Evolutionary conservation across 2,113 vertebrate genomes (phyloP), one percentile per base, ranked within the genome.

Genomic region (Pedetes capensis): DNA sequence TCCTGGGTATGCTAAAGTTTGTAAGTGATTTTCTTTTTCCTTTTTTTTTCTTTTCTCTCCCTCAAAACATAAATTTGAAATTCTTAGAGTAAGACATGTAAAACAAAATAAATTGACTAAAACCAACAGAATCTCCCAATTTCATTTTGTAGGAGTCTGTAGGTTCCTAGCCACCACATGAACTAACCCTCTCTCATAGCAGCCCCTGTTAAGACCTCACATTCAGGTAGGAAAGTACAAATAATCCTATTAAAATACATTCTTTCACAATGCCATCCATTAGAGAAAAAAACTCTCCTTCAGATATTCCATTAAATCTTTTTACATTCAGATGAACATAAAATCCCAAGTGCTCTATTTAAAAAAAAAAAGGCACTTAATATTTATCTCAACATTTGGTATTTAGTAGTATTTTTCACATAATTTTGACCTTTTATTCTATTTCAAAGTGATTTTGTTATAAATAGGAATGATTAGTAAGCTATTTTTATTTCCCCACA

Each of bases 171-270:
- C 37, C 79, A 17, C 69, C 94, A 80, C 87, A 71, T 20, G 42
- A 71, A 93, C 78, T 88, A 66, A 95, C 74, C 61, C 68, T 91
- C 61, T 72, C 80, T 92, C 93, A 94, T 82, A 95, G 51, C 55
- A 95, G 93, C 87, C 63, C 74, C 93, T 93, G 83, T 87, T 93
- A 90, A 83, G 57, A 75, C 86, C 87, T 96, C 72, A 51, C 63
- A 86, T 80, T 94, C 94, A 95, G 79, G 94, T 25, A 92, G 81
- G 57, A 55, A 32, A 37, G 49, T 47, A 91, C 39, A 88, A 18
- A 44, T 90, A 83, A 27, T 39, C 64, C 87, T 22, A 47, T 87
- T 34, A 1, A 66, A 93, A 76, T 25, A 63, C 5, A 10, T 42
- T 49, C 53, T 74, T 89, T 93, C 83, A 55, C 90, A 95, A 8